Evolutionary conservation across 2,888 invertebrate genomes (phyloP), one percentile per base, ranked within the genome.

Genomic region (Linnaemya tessellans): DNA sequence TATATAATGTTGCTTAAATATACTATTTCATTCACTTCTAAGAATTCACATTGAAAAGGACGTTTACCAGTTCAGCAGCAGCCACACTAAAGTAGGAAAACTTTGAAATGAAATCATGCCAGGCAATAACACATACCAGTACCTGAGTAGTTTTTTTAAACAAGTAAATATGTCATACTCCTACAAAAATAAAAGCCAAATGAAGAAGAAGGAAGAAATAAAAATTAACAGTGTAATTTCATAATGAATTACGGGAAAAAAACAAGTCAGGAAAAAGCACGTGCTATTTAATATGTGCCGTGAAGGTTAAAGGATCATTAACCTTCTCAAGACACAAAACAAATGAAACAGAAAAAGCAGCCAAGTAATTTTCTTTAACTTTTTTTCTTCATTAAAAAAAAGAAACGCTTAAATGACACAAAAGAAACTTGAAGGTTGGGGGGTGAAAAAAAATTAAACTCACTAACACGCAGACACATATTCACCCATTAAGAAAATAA

Each of bases 331-430:
- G 51, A 75, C 43, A 60, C 70, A 41, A 60, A 65, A 78, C 49
- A 78, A 79, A 56, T 60, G 54, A 73, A 79, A 71, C 18, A 56
- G 15, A 62, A 73, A 46, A 51, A 80, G 41, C 58, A 80, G 46
- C 38, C 46, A 71, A 67, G 25, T 77, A 70, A 82, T 71, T 82
- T 70, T 75, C 70, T 41, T 38, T 46, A 70, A 64, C 46, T 62
- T 41, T 62, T 22, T 35, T 43, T 41, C 4, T 67, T 77, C 20
- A 56, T 43, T 67, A 30, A 20, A 56, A 25, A 51, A 65, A 73
- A 54, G 58, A 41, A 58, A 56, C 25, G 54, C 46, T 68, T 81
- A 81, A 85, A 79, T 79, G 82, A 82, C 68, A 79, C 81, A 85
- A 81, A 74, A 81, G 81, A 54, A 54, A 73, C 7, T 54, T 11